A percentile compares a stretch with the other conserved stretches of the same genome.
phyloP scores from a whole-genome alignment of 2,113 vertebrate genomes.

The Setophaga kirtlandii region DNA sequence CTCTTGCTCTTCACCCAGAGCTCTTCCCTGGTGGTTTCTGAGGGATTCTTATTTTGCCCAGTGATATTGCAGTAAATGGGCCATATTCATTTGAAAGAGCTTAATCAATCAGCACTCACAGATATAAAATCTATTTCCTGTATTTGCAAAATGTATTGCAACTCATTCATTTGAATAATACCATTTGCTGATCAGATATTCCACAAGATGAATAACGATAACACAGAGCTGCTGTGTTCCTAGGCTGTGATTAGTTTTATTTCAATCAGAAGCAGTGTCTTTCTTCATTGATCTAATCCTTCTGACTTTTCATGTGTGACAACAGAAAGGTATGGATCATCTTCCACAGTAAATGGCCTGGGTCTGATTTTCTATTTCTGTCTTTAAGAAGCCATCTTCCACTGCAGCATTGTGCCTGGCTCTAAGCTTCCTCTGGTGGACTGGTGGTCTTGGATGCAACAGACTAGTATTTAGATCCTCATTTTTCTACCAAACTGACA shows the following conservation, averaged over 20 bases:
- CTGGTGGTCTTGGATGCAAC: neutral
- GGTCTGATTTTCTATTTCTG: neutral
- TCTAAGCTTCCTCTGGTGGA: neutral
- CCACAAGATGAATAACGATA: neutral
- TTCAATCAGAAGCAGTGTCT: neutral
- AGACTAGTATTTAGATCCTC: neutral
- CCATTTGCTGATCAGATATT: neutral
- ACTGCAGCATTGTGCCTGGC: neutral
- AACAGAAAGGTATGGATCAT: neutral
- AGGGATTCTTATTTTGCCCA: neutral
- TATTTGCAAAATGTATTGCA: constrained; percentile 22
- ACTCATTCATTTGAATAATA: constrained; percentile 8
- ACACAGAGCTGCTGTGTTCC: neutral
- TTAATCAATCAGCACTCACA: neutral
- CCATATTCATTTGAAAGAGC: neutral
- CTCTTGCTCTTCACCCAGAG: neutral
- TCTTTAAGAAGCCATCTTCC: neutral
- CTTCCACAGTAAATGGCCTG: neutral
- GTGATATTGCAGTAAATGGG: neutral
- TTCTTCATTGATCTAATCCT: neutral
- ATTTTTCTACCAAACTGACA: neutral
- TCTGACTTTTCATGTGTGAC: neutral
- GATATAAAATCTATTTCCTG: constrained; percentile 18
- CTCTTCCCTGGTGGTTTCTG: neutral
- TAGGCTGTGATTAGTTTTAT: neutral